A percentile compares a stretch with the other conserved stretches of the same genome.
Conservation (phyloP, 2,797 vertebrate species). For the Falco berigora region DNA sequence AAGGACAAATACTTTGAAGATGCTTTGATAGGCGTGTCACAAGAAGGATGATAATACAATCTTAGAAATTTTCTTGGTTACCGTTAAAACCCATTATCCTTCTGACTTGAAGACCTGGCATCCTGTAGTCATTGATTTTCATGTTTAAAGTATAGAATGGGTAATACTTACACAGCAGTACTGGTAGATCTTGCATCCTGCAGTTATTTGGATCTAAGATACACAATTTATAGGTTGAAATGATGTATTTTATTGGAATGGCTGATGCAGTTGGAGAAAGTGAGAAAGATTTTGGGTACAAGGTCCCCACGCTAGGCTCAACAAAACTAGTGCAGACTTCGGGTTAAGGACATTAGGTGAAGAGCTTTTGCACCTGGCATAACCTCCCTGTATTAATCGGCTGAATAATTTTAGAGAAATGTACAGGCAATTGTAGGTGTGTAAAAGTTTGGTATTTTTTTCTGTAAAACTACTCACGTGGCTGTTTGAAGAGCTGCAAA, state of each 20-base stretch:
- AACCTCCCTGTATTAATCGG: background rate
- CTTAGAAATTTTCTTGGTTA: background rate
- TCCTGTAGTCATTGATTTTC: background rate
- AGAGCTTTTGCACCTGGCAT: background rate
- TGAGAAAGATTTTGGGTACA: background rate
- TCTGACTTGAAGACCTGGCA: background rate
- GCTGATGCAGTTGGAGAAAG: background rate
- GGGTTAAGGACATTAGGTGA: background rate
- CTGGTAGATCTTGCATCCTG: background rate
- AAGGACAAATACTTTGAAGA: background rate
- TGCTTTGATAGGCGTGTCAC: background rate
- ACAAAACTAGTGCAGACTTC: background rate
- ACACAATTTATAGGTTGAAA: background rate
- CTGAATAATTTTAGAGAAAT: background rate
- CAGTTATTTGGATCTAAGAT: background rate
- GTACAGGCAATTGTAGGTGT: background rate
- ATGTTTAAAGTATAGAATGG: background rate
- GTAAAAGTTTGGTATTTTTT: background rate
- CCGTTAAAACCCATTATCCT: background rate
- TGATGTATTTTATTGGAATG: background rate
- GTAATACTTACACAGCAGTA: background rate
- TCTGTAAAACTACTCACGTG: background rate
- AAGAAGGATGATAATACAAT: background rate
- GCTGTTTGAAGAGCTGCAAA: background rate
- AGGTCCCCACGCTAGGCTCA: background rate